Evolutionary conservation across 2,113 vertebrate genomes (phyloP).

Genomic region (Ptilorrhoa leucosticta): DNA sequence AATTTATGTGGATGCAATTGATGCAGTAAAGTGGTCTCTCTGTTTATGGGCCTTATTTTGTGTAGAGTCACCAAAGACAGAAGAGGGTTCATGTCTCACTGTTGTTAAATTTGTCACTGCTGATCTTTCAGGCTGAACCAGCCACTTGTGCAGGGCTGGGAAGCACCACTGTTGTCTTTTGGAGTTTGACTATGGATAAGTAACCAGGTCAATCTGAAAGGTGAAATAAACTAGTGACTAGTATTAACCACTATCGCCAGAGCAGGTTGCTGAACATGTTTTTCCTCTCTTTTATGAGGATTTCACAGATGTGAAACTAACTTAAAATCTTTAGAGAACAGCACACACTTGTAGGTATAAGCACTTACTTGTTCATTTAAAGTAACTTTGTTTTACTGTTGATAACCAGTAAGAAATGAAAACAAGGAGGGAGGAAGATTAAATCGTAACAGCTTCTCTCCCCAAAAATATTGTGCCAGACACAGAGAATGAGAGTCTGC

Average conservation of each 20-base stretch:
- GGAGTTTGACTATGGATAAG: not conserved
- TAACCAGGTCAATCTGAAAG: not conserved
- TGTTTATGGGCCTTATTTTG: not conserved
- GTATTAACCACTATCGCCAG: not conserved
- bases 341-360: not conserved
- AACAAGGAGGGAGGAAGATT: not conserved
- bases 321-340: not conserved
- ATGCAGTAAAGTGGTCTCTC: not conserved
- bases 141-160: not conserved
- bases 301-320: not conserved
- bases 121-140: not conserved
- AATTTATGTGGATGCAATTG: not conserved
- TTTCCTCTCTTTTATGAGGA: not conserved
- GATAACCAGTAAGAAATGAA: not conserved
- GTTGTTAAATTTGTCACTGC: not conserved
- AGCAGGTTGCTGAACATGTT: not conserved
- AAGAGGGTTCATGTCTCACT: not conserved
- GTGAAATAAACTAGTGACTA: not conserved
- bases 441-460: not conserved
- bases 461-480: not conserved
- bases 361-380: not conserved
- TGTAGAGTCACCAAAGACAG: not conserved
- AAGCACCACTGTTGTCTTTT: not conserved
- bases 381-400: not conserved
- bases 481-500: not conserved